These are phyloP conservation scores for Pelosia muscerda DNA, from an alignment of 2,888 invertebrate species.

Conservation along the genomic window DNA sequence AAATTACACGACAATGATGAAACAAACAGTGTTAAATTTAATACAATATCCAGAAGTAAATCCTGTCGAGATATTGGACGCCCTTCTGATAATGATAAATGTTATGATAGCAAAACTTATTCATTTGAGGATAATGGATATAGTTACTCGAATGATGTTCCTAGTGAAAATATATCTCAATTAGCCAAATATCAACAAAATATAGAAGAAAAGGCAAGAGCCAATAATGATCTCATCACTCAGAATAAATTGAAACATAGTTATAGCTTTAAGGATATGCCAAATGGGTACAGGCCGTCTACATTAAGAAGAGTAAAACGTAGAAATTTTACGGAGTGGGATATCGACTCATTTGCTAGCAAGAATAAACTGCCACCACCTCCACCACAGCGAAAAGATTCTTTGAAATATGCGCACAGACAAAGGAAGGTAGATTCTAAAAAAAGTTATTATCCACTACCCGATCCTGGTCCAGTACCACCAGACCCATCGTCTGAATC, in stretches of 20 bases:
- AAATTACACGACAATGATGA: conserved; percentile 74
- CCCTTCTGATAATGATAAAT: conserved; percentile 68
- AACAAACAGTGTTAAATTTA: conserved; percentile 72
- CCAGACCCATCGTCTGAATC: conserved; percentile 82
- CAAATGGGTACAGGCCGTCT: conserved; percentile 88
- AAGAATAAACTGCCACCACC: conserved; percentile 75
- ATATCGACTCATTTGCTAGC: conserved; percentile 77
- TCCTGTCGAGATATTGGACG: conserved; percentile 81
- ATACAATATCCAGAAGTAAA: conserved; percentile 83
- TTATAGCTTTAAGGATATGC: conserved; percentile 87
- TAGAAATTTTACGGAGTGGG: conserved; percentile 87
- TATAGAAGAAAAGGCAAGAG: conserved; percentile 83
- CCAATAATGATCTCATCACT: conserved; percentile 84
- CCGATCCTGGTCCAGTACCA: conserved; percentile 81
- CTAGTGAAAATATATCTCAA: conserved; percentile 82
- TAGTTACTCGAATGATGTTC: conserved; percentile 67
- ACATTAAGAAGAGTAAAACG: conserved; percentile 86
- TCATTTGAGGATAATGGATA: conserved; percentile 71
- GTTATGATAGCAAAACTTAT: conserved; percentile 68
- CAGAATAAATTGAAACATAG: conserved; percentile 85
- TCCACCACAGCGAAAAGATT: conserved; percentile 82
- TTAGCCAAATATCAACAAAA: conserved; percentile 89
- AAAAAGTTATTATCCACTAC: conserved; percentile 76
- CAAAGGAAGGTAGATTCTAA: conserved; percentile 82
- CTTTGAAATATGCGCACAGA: conserved; percentile 83